phyloP scores from a whole-genome alignment of 2,888 invertebrate species.

The Rapana venosa region DNA sequence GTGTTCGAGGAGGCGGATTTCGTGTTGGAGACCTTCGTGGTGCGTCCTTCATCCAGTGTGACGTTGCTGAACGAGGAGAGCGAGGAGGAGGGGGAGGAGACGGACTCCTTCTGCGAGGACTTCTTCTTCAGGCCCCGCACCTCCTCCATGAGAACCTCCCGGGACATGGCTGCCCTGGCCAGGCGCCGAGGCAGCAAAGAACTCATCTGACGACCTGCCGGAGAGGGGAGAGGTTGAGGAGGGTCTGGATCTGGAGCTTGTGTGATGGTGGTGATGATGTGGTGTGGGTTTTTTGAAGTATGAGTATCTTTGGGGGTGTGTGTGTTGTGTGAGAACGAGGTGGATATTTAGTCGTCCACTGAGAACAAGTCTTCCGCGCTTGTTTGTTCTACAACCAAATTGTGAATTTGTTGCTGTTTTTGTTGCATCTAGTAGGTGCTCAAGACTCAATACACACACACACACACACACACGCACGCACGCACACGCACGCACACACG shows the following conservation, averaged over 20 bases:
- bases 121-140: constrained; percentile 63
- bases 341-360: too few species aligned
- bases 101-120: constrained; percentile 52
- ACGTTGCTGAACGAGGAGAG: constrained; percentile 58
- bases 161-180: constrained; percentile 70
- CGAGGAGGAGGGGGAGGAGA: constrained; percentile 52
- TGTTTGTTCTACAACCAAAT: too few species aligned
- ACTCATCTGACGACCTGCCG: constrained; percentile 48
- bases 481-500: too few species aligned
- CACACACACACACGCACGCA: too few species aligned
- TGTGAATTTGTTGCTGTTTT: too few species aligned
- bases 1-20: constrained; percentile 47
- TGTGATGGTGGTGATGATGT: too few species aligned
- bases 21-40: constrained; percentile 59
- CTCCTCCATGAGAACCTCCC: constrained; percentile 69
- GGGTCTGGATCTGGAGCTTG: background rate
- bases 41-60: constrained; percentile 64
- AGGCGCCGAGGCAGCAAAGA: constrained; percentile 70
- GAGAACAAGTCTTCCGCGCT: too few species aligned
- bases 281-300: too few species aligned
- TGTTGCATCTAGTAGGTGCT: too few species aligned
- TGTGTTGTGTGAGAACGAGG: background rate
- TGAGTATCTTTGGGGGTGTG: too few species aligned
- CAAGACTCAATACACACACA: too few species aligned
- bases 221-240: background rate